Evolutionary conservation across 2,888 invertebrate species (phyloP), one percentile per base, ranked within the genome.

Genomic region (Sicus ferrugineus): DNA sequence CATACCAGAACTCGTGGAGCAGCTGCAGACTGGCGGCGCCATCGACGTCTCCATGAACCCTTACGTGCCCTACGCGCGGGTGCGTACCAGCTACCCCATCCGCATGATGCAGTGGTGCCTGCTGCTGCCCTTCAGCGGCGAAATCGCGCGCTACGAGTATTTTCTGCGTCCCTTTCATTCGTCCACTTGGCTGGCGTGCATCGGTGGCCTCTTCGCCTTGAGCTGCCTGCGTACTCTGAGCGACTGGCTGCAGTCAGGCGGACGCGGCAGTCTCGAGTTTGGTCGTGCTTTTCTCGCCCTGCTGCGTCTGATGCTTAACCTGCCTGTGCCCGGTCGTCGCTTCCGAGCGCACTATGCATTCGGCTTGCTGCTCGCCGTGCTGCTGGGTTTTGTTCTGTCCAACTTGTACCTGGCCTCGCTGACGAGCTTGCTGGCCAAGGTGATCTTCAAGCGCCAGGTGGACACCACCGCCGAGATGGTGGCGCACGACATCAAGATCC

Each of bases 401-500:
- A 80, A 79, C 69, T 61, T 79, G 21, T 80, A 79, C 69, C 68
- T 78, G 46, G 77, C 80, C 14, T 74, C 72, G 4, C 66, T 79
- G 52, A 78, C 79, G n/a, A 79, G 78, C 52, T 80, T 76, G 64
- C 63, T 79, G n/a, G 73, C 77, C 6, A 76, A 75, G n/a, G 69
- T 76, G 0, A 74, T 77, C 3, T 77, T 77, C 31, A 68, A 73
- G 5, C 70, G 70, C 0, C 77, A 74, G 26, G 68, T 79, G 3
- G 56, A 74, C 5, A 75, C 75, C 0, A 69, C 79, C 7, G 61
- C 68, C 0, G 75, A 76, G 23, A 46, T 80, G 31, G 73, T 77
- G 5, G 16, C 67, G 7, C 66, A 64, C 1, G 74, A 74, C 30
- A 61, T 78, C 1, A 71, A 62, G 1, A 72, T 80, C 14, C 69